Conservation (phyloP, 1,140 invertebrate species). For the Drosophila elegans region DNA sequence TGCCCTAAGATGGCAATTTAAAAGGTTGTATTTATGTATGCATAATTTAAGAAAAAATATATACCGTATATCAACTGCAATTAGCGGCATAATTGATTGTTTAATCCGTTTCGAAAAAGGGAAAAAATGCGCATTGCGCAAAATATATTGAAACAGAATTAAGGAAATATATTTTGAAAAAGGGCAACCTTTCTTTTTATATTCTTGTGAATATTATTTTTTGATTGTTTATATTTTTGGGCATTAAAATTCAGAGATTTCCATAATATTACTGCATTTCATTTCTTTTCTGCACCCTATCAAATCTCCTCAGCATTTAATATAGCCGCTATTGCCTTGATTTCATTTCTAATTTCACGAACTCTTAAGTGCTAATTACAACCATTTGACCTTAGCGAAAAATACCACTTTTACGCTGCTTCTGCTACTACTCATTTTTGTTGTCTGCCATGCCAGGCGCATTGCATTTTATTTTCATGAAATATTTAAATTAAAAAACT, state of each 20-base stretch:
- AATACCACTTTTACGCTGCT: conserved; percentile 3
- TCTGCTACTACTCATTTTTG: background rate
- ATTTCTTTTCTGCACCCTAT: conserved; percentile 2
- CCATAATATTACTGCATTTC: conserved; percentile 5
- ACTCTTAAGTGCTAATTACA: conserved; percentile 25
- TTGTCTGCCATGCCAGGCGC: conserved; percentile 2
- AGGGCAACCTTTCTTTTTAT: background rate
- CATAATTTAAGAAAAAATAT: conserved; percentile 31
- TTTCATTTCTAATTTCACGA: background rate
- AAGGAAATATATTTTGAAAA: background rate
- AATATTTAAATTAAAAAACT: conserved; percentile 68
- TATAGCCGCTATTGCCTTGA: conserved; percentile 5
- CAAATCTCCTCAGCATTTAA: conserved; percentile 5
- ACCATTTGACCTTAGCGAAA: conserved; percentile 39
- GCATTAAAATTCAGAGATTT: too few species aligned
- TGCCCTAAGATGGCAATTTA: conserved; percentile 59
- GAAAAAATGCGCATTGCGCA: background rate
- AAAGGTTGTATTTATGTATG: conserved; percentile 40
- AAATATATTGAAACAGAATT: conserved; percentile 3
- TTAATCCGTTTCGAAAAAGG: conserved; percentile 15
- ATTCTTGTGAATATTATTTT: background rate
- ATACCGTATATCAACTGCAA: conserved; percentile 26
- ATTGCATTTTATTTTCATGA: conserved; percentile 56
- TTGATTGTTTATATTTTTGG: too few species aligned
- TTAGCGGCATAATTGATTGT: conserved; percentile 47